phyloP scores from a whole-genome alignment of 1,140 invertebrate genomes.

The Drosophila carrolli region DNA sequence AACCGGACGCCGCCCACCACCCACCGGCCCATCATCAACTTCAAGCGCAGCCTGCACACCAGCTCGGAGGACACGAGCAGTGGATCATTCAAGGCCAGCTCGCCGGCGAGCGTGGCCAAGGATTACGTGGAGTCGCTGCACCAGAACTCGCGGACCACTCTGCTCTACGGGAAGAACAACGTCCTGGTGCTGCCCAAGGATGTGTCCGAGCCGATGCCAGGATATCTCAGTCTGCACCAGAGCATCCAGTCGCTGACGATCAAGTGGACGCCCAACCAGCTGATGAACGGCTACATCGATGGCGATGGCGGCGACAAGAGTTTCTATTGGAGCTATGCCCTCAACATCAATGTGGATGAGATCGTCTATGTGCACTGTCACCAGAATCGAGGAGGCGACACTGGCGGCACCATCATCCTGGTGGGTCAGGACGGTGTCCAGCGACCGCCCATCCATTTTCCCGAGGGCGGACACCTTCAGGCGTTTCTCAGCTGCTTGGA shows the following conservation, averaged over 20 bases:
- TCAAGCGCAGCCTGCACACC: conserved; percentile 88
- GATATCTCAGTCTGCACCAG: conserved; percentile 96
- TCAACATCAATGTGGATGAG: conserved; percentile 94
- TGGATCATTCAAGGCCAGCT: conserved; percentile 84
- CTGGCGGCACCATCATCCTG: conserved; percentile 94
- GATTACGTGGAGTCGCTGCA: conserved; percentile 98
- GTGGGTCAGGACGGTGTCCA: conserved; percentile 98
- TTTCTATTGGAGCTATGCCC: conserved; percentile 95
- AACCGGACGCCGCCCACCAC: conserved; percentile 90
- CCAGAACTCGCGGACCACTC: conserved; percentile 94
- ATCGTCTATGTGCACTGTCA: conserved; percentile 98
- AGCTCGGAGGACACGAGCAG: conserved; percentile 87
- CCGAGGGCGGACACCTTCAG: conserved; percentile 94
- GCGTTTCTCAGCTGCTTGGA: conserved; percentile 96
- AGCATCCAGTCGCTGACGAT: conserved; percentile 89
- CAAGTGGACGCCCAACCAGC: conserved; percentile 95
- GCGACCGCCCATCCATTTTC: conserved; percentile 96
- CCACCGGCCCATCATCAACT: conserved; percentile 90
- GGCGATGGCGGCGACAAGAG: conserved; percentile 90
- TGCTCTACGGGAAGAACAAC: conserved; percentile 99
- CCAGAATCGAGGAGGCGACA: conserved; percentile 90
- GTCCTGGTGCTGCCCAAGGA: conserved; percentile 95
- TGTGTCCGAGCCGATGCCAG: conserved; percentile 91
- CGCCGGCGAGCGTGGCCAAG: conserved; percentile 89
- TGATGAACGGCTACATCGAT: conserved; percentile 95